Evolutionary conservation across 2,113 vertebrate genomes (phyloP).

Genomic region (Ptilonorhynchus violaceus): DNA sequence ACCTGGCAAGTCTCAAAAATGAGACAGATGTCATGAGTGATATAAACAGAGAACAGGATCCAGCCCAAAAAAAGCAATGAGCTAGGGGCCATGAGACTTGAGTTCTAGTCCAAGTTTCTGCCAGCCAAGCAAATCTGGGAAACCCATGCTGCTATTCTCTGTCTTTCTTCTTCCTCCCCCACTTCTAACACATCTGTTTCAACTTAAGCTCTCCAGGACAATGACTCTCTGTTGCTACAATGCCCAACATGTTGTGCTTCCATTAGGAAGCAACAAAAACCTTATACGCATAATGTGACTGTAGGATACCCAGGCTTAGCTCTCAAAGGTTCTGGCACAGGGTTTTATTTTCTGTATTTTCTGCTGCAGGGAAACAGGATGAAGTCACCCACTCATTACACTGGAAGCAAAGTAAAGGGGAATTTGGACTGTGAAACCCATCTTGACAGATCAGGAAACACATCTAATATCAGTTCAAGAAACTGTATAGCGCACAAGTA

Average conservation of each 20-base stretch:
- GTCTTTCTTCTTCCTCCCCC: slow-evolving; percentile 20
- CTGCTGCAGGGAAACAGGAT: background rate
- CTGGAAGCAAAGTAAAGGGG: background rate
- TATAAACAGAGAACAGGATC: slow-evolving; percentile 10
- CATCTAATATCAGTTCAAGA: background rate
- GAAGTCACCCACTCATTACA: background rate
- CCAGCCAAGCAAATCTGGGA: slow-evolving; percentile 8
- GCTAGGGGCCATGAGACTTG: slow-evolving; percentile 11
- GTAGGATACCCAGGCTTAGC: background rate
- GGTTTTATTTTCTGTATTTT: background rate
- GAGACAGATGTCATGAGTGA: background rate
- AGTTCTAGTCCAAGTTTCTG: slow-evolving; percentile 12
- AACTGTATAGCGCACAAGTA: background rate
- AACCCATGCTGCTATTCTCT: background rate
- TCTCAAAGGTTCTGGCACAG: background rate
- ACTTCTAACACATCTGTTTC: slow-evolving; percentile 43
- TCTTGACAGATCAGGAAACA: background rate
- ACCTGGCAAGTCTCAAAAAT: slow-evolving; percentile 8
- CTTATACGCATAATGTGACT: background rate
- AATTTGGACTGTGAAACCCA: background rate
- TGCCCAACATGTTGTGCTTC: background rate
- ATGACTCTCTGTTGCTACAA: slow-evolving; percentile 26
- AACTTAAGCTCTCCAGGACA: slow-evolving; percentile 31
- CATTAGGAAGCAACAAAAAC: slow-evolving; percentile 1
- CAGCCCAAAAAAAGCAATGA: slow-evolving; percentile 9